Evolutionary conservation across 2,888 invertebrate genomes (phyloP), one percentile per base, ranked within the genome.

Genomic region (Pterostichus niger): DNA sequence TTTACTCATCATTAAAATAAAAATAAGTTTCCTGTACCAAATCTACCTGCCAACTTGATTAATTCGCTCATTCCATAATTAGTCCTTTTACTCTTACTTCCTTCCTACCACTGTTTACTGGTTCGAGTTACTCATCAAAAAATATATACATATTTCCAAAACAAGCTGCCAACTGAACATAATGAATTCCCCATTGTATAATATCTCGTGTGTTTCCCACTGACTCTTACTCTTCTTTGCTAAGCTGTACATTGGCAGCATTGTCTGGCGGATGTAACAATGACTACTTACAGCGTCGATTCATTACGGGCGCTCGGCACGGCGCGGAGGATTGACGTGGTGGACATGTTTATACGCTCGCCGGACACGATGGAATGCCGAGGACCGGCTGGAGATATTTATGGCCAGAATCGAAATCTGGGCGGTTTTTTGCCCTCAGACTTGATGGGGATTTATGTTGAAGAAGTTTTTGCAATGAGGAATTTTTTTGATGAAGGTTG

Each of bases 361-460:
- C 87, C 87, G 88, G 86, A 87, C 88, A 88, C 88, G 88, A 86
- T 88, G 88, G 89, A 89, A 89, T 88, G 89, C 88, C 87, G 88
- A 87, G 87, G 86, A 86, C 87, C 82, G 49, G 68, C 73, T 59
- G 82, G 75, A 87, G 86, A 88, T 88, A 88, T 89, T 89, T 89
- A 89, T 88, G 86, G 87, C 87, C 87, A 86, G 86, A 87, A 87
- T 87, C 86, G 86, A 82, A 82, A 86, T 86, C 86, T 86, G 86
- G 54, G 82, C 61, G 75, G 44, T 75, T 73, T 82, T 82, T 82
- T 82, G 61, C 75, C 54, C 54, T 71, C 54, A 15, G 54, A 17
- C 71, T 71, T 56, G 71, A 68, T 81, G 54, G 52, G 54, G 71
- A 81, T 81, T 81, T 81, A 81, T 81, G 73, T 71, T 54, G 54